Conservation (phyloP, 2,797 vertebrate species). For the Intellagama lesueurii region DNA sequence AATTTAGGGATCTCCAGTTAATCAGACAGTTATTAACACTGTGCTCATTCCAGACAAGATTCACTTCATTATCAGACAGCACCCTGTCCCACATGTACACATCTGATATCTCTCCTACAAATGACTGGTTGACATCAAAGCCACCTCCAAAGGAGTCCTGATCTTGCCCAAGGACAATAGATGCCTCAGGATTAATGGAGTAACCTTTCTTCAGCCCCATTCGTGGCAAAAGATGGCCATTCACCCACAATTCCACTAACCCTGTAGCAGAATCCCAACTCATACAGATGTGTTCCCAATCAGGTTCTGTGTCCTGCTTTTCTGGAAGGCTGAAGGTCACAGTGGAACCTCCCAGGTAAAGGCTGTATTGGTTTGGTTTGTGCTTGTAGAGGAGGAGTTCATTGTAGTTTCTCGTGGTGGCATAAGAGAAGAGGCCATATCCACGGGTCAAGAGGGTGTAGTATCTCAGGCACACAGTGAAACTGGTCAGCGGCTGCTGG, state of each 20-base stretch:
- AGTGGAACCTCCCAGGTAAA: background rate
- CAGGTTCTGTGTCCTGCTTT: background rate
- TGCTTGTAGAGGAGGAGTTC: conserved; percentile 68
- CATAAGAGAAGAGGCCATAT: conserved; percentile 75
- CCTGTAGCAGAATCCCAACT: conserved; percentile 72
- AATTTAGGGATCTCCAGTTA: conserved; percentile 40
- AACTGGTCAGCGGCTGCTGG: conserved; percentile 36
- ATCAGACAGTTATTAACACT: conserved; percentile 20
- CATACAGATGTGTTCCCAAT: conserved; percentile 70
- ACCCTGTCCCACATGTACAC: conserved; percentile 69
- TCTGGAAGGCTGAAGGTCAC: background rate
- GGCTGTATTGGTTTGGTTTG: background rate
- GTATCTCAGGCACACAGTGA: conserved; percentile 74
- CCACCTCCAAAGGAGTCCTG: conserved; percentile 43
- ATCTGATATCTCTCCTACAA: conserved; percentile 62
- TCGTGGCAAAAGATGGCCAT: conserved; percentile 58
- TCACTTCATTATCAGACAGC: conserved; percentile 58
- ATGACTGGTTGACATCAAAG: conserved; percentile 41
- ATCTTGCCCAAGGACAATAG: conserved; percentile 58
- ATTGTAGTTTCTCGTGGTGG: conserved; percentile 41
- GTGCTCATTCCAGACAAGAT: background rate
- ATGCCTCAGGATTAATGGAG: background rate
- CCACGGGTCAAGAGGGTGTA: conserved; percentile 69
- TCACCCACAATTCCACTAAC: conserved; percentile 67
- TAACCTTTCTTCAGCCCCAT: conserved; percentile 21